Evolutionary conservation across 2,797 vertebrate species (phyloP).

Genomic region (Microcaecilia unicolor): DNA sequence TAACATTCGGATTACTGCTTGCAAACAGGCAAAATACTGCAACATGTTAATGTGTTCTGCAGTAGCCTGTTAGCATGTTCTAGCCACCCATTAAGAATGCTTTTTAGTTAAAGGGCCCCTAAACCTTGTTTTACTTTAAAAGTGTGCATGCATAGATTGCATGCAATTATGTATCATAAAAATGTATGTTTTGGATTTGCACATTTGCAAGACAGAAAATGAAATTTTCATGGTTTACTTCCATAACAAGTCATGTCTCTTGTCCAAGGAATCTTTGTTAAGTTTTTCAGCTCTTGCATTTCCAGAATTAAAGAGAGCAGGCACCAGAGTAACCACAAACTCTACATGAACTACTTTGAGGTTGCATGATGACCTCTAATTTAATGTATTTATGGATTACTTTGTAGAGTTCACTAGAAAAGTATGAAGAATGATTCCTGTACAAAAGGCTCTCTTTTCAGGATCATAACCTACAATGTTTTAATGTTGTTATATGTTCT

Average conservation of each 20-base stretch:
- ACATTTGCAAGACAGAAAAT: background rate
- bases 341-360: slow-evolving; percentile 31
- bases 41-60: no score
- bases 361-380: slow-evolving; percentile 32
- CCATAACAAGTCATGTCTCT: slow-evolving; percentile 19
- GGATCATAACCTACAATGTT: no score
- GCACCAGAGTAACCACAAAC: slow-evolving; percentile 26
- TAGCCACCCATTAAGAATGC: no score
- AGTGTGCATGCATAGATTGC: background rate
- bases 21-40: no score
- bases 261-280: slow-evolving; percentile 19
- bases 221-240: slow-evolving; percentile 7
- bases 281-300: slow-evolving; percentile 15
- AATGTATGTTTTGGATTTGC: background rate
- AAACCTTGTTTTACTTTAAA: background rate
- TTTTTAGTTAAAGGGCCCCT: no score
- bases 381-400: slow-evolving; percentile 24
- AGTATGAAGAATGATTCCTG: no score
- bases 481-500: no score
- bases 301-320: slow-evolving; percentile 36
- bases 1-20: no score
- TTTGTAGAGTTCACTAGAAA: no score
- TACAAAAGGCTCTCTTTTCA: no score
- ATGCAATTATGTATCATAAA: background rate
- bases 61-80: background rate